A percentile compares a stretch with the other conserved stretches of the same genome.
Evolutionary conservation across 2,797 vertebrate species (phyloP).

Genomic region (Acanthopagrus latus): DNA sequence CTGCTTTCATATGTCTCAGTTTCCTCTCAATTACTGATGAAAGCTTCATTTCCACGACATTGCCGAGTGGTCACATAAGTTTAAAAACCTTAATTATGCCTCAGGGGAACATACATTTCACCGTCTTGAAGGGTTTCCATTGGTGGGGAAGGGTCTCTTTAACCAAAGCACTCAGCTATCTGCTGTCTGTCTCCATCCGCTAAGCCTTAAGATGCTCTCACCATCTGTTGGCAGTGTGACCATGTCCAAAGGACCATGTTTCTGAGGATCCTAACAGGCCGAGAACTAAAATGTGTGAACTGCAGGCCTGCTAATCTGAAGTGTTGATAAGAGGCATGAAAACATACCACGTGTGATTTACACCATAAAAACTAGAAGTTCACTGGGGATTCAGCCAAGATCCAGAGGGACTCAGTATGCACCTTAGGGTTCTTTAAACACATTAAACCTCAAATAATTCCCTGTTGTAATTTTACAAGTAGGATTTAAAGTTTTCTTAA

Average conservation of each 20-base stretch:
- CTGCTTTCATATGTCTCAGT: neutral
- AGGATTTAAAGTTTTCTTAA: neutral
- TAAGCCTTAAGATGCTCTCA: constrained; percentile 76
- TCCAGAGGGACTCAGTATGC: constrained; percentile 19
- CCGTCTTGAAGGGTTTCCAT: constrained; percentile 30
- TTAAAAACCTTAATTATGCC: constrained; percentile 59
- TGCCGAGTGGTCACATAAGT: neutral
- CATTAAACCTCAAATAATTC: neutral
- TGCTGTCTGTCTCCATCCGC: constrained; percentile 67
- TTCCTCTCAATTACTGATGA: neutral
- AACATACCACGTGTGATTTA: constrained; percentile 74
- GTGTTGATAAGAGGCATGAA: constrained; percentile 82
- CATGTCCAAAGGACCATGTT: constrained; percentile 82
- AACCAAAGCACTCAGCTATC: constrained; percentile 57
- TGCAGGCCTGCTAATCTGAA: constrained; percentile 76
- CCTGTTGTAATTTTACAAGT: neutral
- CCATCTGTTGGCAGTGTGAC: constrained; percentile 83
- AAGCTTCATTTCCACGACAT: neutral
- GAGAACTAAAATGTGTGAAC: constrained; percentile 82
- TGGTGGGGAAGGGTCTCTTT: constrained; percentile 30
- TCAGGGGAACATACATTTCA: constrained; percentile 46
- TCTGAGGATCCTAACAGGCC: constrained; percentile 77
- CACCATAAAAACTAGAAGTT: constrained; percentile 54
- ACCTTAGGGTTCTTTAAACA: constrained; percentile 33
- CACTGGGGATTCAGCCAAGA: constrained; percentile 60